Evolutionary conservation across 2,888 invertebrate genomes (phyloP).

Genomic region (Xestoiulus laeticollis): DNA sequence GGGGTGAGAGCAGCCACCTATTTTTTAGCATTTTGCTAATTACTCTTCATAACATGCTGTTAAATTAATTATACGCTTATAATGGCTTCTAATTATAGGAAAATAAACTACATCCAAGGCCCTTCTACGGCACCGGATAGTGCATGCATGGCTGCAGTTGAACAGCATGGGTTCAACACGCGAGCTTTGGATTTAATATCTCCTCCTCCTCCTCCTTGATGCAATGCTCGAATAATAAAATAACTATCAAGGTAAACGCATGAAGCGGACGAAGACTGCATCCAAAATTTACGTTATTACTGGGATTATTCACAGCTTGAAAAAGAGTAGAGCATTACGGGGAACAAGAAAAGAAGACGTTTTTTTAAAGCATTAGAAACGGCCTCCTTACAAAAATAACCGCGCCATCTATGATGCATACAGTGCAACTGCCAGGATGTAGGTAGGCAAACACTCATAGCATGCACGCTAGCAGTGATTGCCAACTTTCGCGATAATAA

Average conservation of each 20-base stretch:
- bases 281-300: slow-evolving; percentile 7
- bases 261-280: background rate
- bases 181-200: background rate
- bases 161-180: slow-evolving; percentile 19
- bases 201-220: background rate
- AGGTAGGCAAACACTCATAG: no score
- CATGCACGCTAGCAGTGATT: no score
- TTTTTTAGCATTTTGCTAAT: slow-evolving; percentile 7
- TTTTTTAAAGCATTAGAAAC: no score
- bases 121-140: background rate
- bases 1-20: background rate
- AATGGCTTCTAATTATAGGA: slow-evolving; percentile 14
- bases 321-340: background rate
- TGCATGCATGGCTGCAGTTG: slow-evolving; percentile 17
- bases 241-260: slow-evolving; percentile 2
- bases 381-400: background rate
- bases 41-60: slow-evolving; percentile 20
- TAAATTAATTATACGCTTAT: slow-evolving; percentile 24
- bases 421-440: background rate
- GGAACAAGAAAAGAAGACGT: no score
- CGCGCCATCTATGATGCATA: background rate
- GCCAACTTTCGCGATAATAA: no score
- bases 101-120: slow-evolving; percentile 21
- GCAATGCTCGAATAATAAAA: background rate
- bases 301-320: background rate